Conservation (phyloP, 1,140 invertebrate genomes). For the Papilio polytes region DNA sequence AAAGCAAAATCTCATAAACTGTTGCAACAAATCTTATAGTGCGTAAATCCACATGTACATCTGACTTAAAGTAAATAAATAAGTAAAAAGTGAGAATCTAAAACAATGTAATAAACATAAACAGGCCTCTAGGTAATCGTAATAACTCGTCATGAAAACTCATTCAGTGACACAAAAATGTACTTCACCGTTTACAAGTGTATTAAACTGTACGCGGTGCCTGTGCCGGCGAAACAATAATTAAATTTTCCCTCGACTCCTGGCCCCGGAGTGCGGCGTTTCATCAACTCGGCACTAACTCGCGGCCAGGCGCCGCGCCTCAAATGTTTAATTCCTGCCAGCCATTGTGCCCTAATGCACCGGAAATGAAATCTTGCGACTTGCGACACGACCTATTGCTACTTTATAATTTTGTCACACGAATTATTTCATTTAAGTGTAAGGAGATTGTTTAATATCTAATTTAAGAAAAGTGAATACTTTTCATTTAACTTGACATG, state of each 20-base stretch:
- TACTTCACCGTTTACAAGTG: slow-evolving; percentile 74
- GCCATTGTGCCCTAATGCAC: slow-evolving; percentile 74
- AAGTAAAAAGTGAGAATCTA: neutral
- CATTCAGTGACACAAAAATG: slow-evolving; percentile 73
- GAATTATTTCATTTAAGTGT: slow-evolving; percentile 2
- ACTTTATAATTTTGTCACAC: slow-evolving; percentile 27
- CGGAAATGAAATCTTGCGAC: slow-evolving; percentile 75
- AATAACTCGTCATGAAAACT: slow-evolving; percentile 72
- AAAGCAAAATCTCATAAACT: neutral
- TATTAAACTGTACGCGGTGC: slow-evolving; percentile 69
- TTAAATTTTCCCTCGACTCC: slow-evolving; percentile 75
- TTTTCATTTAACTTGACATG: neutral
- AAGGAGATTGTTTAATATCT: neutral
- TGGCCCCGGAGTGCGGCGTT: slow-evolving; percentile 71
- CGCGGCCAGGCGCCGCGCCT: slow-evolving; percentile 67
- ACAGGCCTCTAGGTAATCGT: slow-evolving; percentile 55
- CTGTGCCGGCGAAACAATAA: slow-evolving; percentile 74
- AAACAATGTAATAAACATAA: slow-evolving; percentile 30
- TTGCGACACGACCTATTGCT: slow-evolving; percentile 60
- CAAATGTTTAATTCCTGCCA: slow-evolving; percentile 80
- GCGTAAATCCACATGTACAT: neutral
- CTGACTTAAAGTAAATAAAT: neutral
- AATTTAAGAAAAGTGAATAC: neutral
- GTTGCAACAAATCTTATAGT: neutral
- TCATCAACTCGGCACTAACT: slow-evolving; percentile 74